Evolutionary conservation across 30 jellyfish, hydroid and myxozoan species (phyloP).

Genomic region (Pseudorhiza aurosa): DNA sequence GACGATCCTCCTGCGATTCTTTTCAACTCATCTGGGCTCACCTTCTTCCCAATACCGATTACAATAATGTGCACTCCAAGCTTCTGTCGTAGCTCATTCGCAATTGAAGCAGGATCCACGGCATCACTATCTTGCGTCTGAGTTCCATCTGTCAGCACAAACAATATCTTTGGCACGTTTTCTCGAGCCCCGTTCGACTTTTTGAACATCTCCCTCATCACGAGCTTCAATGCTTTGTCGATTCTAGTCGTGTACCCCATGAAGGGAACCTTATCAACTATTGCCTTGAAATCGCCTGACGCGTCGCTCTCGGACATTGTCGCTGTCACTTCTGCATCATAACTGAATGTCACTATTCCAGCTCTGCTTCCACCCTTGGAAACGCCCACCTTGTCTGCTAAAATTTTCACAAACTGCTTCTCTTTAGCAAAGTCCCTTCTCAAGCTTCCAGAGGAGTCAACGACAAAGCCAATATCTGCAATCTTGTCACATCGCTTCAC

Average conservation of each 20-base stretch:
- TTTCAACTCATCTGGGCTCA: slow-evolving; percentile 19
- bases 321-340: slow-evolving; percentile 28
- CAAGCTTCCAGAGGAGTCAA: slow-evolving; percentile 68
- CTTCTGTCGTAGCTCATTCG: slow-evolving; percentile 34
- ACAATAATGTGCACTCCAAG: slow-evolving; percentile 49
- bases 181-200: slow-evolving; percentile 56
- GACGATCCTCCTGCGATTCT: slow-evolving; percentile 1
- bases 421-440: slow-evolving; percentile 46
- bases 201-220: slow-evolving; percentile 33
- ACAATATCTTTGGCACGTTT: slow-evolving; percentile 24
- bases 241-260: slow-evolving; percentile 57
- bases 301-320: slow-evolving; percentile 35
- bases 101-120: slow-evolving; percentile 27
- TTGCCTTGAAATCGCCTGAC: slow-evolving; percentile 18
- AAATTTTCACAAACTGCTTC: slow-evolving; percentile 62
- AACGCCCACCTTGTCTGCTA: slow-evolving; percentile 15
- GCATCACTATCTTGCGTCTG: slow-evolving; percentile 61
- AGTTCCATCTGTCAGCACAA: slow-evolving; percentile 67
- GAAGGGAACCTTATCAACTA: slow-evolving; percentile 52
- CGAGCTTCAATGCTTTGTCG: slow-evolving; percentile 57
- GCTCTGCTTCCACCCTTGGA: slow-evolving; percentile 47
- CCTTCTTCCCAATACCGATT: slow-evolving; percentile 55
- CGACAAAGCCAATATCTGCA: slow-evolving; percentile 57
- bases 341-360: slow-evolving; percentile 57
- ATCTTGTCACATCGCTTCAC: slow-evolving; percentile 11